Evolutionary conservation across 1,140 invertebrate genomes (phyloP).

Genomic region (Cotesia chilonis): DNA sequence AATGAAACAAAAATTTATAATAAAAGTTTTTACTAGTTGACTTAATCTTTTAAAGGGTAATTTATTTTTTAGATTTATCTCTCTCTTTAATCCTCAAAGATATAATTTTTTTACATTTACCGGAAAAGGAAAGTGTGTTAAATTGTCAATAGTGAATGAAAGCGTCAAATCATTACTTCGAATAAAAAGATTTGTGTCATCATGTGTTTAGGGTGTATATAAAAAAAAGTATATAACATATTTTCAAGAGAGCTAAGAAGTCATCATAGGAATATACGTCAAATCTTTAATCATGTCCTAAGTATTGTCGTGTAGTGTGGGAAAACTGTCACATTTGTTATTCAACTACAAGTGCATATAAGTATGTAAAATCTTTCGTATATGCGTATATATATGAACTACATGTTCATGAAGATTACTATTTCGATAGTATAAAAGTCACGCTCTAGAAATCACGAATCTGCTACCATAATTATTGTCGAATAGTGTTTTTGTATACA

Average conservation of each 20-base stretch:
- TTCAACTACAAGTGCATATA: slow-evolving; percentile 26
- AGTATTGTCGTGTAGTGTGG: slow-evolving; percentile 28
- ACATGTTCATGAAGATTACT: slow-evolving; percentile 8
- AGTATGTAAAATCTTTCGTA: not conserved
- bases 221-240: slow-evolving; percentile 8
- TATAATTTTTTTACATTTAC: too few relatives aligned
- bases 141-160: not conserved
- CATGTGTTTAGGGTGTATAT: slow-evolving; percentile 3
- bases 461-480: slow-evolving; percentile 5
- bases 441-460: slow-evolving; percentile 19
- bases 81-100: too few relatives aligned
- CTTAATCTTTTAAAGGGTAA: too few relatives aligned
- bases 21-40: too few relatives aligned
- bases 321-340: slow-evolving; percentile 29
- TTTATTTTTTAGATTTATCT: too few relatives aligned
- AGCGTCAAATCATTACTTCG: not conserved
- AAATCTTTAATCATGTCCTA: slow-evolving; percentile 31
- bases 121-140: not conserved
- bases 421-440: slow-evolving; percentile 12
- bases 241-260: slow-evolving; percentile 27
- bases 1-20: too few relatives aligned
- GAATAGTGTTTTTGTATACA: not conserved
- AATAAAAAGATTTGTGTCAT: slow-evolving; percentile 1
- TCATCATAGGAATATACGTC: slow-evolving; percentile 17
- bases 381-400: not conserved